Percentiles rank a stretch among this genome's conserved stretches.
Conservation (phyloP, 2,888 invertebrate genomes). For the Erebia aethiops region DNA sequence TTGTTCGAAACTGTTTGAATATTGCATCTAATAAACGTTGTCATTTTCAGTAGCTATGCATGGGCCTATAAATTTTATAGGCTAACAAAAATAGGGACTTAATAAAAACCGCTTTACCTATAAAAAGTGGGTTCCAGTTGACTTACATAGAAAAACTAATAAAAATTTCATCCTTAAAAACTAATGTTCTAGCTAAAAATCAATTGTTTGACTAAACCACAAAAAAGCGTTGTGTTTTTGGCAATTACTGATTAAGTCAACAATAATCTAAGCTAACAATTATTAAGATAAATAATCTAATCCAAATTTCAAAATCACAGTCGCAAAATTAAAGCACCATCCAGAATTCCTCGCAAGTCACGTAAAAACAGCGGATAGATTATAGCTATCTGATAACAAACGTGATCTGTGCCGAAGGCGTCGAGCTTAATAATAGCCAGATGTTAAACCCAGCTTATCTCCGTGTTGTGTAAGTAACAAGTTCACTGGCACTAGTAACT, state of each 20-base stretch:
- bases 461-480: conserved; percentile 62
- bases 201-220: too few relatives aligned
- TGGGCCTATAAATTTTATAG: neutral
- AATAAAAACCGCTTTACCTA: too few relatives aligned
- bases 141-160: too few relatives aligned
- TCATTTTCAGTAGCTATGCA: neutral
- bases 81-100: neutral
- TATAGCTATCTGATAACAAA: conserved; percentile 43
- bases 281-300: neutral
- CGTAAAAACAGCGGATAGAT: conserved; percentile 38
- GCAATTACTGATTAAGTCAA: too few relatives aligned
- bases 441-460: conserved; percentile 57
- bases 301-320: neutral
- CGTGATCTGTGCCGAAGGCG: conserved; percentile 42
- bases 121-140: too few relatives aligned
- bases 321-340: neutral
- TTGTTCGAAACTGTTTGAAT: conserved; percentile 13
- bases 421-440: conserved; percentile 42
- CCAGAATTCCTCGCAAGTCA: conserved; percentile 17
- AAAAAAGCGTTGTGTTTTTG: too few relatives aligned
- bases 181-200: too few relatives aligned
- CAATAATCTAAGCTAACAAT: too few relatives aligned
- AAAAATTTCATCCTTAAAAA: too few relatives aligned
- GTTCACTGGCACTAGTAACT: conserved; percentile 65
- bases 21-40: neutral